A percentile compares a stretch with the other conserved stretches of the same genome.
These are phyloP conservation scores for Poeciliopsis presidionis DNA, from an alignment of 2,797 vertebrate genomes.

Conservation along the genomic window DNA sequence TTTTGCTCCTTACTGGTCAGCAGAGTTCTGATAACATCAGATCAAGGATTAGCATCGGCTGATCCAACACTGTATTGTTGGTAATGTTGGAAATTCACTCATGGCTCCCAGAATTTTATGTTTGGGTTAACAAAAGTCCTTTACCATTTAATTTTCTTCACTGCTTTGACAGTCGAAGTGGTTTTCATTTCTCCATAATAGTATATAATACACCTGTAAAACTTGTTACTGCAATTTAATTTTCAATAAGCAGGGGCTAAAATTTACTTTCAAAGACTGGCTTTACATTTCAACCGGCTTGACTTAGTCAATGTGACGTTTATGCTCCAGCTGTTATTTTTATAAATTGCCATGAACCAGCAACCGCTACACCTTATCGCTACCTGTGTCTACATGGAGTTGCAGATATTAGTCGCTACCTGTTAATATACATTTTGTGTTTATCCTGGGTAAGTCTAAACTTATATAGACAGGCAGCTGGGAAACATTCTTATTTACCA, in stretches of 20 bases:
- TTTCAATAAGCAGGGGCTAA: neutral
- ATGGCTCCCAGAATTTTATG: too few relatives aligned
- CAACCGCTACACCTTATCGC: too few relatives aligned
- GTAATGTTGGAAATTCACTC: too few relatives aligned
- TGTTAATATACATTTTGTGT: too few relatives aligned
- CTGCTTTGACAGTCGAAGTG: neutral
- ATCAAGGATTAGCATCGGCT: neutral
- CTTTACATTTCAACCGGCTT: neutral
- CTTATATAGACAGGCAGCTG: too few relatives aligned
- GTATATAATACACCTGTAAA: neutral
- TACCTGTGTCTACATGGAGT: too few relatives aligned
- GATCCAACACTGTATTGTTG: neutral
- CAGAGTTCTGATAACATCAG: neutral
- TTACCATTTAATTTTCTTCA: neutral
- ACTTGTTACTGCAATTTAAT: neutral
- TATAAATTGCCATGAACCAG: neutral
- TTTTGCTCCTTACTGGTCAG: too few relatives aligned
- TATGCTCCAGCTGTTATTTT: neutral
- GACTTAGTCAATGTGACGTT: neutral
- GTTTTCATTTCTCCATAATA: neutral
- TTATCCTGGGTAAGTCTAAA: too few relatives aligned
- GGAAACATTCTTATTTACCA: too few relatives aligned
- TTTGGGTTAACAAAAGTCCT: neutral
- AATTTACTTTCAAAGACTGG: neutral
- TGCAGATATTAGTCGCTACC: too few relatives aligned